A percentile compares a stretch with the other conserved stretches of the same genome.
phyloP scores from a whole-genome alignment of 2,888 invertebrate genomes.

The Deroplatys truncata region DNA sequence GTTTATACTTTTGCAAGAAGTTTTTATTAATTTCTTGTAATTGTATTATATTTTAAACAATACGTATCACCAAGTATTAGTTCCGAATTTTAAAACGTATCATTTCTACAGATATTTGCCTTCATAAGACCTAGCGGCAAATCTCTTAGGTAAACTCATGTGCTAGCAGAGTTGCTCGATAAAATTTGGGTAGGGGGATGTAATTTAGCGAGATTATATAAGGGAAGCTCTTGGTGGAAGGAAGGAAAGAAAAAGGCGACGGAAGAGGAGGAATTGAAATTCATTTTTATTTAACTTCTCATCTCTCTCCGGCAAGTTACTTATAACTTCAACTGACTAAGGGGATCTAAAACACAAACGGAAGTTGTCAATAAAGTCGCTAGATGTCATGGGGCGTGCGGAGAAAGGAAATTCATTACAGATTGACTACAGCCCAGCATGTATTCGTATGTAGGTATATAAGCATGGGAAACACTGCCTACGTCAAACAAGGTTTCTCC shows the following conservation, averaged over 20 bases:
- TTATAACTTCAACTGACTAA: background rate
- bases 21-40: too few relatives aligned
- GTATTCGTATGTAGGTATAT: background rate
- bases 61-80: too few relatives aligned
- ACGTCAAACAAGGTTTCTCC: too few relatives aligned
- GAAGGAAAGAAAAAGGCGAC: background rate
- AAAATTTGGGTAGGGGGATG: background rate
- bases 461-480: too few relatives aligned
- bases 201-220: background rate
- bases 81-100: background rate
- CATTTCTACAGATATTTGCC: background rate
- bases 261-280: background rate
- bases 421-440: background rate
- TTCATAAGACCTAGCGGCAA: background rate
- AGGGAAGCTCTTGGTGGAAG: background rate
- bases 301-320: background rate
- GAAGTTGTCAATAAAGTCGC: constrained; percentile 13
- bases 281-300: background rate
- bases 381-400: background rate
- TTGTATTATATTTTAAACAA: too few relatives aligned
- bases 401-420: constrained; percentile 14
- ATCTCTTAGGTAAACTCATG: background rate
- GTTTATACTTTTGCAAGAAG: too few relatives aligned
- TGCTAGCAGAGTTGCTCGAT: background rate
- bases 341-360: constrained; percentile 8